Evolutionary conservation across 2,797 vertebrate genomes (phyloP).

Genomic region (Silurus aristotelis): DNA sequence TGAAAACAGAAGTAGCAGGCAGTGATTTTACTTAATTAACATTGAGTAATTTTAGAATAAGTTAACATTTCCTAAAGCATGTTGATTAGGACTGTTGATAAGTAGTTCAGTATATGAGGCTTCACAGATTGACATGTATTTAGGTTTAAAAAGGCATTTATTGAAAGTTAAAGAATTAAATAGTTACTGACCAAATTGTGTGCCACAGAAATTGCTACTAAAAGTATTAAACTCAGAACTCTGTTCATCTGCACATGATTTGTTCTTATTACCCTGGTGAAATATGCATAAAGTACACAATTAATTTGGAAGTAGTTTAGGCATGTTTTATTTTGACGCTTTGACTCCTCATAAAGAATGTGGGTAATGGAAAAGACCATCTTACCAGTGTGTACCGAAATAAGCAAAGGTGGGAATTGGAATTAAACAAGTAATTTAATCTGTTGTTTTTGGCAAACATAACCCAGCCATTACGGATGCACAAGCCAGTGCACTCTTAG

Average conservation of each 20-base stretch:
- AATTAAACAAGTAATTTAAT: background rate
- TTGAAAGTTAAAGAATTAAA: background rate
- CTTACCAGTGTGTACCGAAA: background rate
- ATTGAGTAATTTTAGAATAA: background rate
- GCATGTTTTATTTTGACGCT: background rate
- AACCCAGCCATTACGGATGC: too few species aligned
- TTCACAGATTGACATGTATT: background rate
- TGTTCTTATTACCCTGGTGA: background rate
- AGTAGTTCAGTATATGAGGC: background rate
- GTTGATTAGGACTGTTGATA: background rate
- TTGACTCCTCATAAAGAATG: background rate
- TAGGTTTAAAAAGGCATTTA: background rate
- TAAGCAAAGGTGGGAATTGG: background rate
- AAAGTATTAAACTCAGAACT: background rate
- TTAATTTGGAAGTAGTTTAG: background rate
- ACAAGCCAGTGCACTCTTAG: too few species aligned
- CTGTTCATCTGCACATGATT: background rate
- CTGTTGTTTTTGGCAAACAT: background rate
- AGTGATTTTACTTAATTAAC: background rate
- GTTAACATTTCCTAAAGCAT: background rate
- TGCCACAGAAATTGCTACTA: background rate
- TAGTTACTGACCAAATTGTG: too few species aligned
- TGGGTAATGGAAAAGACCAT: background rate
- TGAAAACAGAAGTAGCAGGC: background rate
- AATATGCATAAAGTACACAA: background rate